Evolutionary conservation across 2,888 invertebrate species (phyloP).

Genomic region (Calliscelio sp.): DNA sequence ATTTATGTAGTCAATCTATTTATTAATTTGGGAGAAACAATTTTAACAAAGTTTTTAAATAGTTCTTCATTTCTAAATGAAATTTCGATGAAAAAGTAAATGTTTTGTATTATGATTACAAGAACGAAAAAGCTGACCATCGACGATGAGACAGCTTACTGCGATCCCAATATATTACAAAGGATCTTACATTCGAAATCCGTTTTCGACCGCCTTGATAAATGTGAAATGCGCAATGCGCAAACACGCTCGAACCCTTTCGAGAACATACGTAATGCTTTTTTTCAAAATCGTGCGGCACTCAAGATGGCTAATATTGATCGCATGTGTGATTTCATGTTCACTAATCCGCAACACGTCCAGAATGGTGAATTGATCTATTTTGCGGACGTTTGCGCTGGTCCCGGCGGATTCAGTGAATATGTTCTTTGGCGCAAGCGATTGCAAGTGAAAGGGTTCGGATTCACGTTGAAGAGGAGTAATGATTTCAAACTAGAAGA

Average conservation of each 20-base stretch:
- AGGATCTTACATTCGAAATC: conserved; percentile 92
- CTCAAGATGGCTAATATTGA: conserved; percentile 90
- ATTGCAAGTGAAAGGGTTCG: conserved; percentile 97
- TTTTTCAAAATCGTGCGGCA: conserved; percentile 97
- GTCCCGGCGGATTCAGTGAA: conserved; percentile 98
- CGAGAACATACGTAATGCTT: conserved; percentile 95
- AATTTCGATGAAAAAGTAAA: not conserved
- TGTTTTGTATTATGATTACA: not conserved
- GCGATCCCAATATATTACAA: conserved; percentile 89
- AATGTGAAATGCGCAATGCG: conserved; percentile 92
- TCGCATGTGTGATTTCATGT: conserved; percentile 94
- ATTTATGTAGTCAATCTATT: too few species aligned
- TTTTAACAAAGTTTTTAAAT: too few species aligned
- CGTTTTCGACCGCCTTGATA: conserved; percentile 93
- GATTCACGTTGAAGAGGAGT: conserved; percentile 94
- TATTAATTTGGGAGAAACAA: too few species aligned
- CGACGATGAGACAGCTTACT: conserved; percentile 93
- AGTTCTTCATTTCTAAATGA: too few species aligned
- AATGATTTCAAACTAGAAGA: conserved; percentile 96
- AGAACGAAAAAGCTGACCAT: conserved; percentile 85
- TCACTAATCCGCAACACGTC: conserved; percentile 90
- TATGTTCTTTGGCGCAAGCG: conserved; percentile 95
- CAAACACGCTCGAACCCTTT: conserved; percentile 96
- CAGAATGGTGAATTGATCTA: conserved; percentile 88
- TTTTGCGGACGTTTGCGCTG: conserved; percentile 99